Evolutionary conservation across 2,888 invertebrate species (phyloP).

Genomic region (Papilio protenor): DNA sequence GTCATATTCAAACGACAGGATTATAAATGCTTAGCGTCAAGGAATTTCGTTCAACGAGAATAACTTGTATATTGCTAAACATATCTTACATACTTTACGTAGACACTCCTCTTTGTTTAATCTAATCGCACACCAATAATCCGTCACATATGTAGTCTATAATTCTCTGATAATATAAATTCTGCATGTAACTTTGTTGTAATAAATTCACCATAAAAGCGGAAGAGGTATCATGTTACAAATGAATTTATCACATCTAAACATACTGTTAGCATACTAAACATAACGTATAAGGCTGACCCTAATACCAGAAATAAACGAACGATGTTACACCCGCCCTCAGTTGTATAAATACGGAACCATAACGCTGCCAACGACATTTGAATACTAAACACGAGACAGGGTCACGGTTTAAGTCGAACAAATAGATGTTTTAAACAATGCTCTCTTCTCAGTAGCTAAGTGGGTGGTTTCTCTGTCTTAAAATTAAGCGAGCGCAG

Average conservation of each 20-base stretch:
- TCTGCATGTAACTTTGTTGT: not conserved
- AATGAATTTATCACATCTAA: constrained; percentile 29
- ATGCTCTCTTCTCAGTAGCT: constrained; percentile 16
- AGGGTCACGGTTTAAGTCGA: constrained; percentile 57
- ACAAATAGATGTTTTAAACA: constrained; percentile 44
- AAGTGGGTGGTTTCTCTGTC: not conserved
- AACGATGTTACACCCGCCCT: constrained; percentile 36
- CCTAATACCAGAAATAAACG: constrained; percentile 41
- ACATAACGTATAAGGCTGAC: constrained; percentile 38
- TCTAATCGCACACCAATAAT: not conserved
- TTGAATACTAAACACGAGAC: constrained; percentile 64
- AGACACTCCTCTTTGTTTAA: too few relatives aligned
- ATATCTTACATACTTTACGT: not conserved
- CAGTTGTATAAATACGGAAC: constrained; percentile 44
- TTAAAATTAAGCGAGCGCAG: not conserved
- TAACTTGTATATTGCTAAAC: constrained; percentile 4
- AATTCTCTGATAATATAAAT: not conserved
- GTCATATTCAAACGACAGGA: constrained; percentile 55
- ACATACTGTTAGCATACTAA: constrained; percentile 35
- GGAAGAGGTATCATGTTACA: constrained; percentile 31
- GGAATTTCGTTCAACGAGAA: constrained; percentile 4
- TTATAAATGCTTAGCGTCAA: constrained; percentile 42
- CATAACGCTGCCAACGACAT: constrained; percentile 62
- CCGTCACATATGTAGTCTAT: not conserved
- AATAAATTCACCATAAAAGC: constrained; percentile 9